A percentile compares a stretch with the other conserved stretches of the same genome.
Conservation (phyloP, 2,888 invertebrate genomes). For the Mesorhabditis spiculigera region DNA sequence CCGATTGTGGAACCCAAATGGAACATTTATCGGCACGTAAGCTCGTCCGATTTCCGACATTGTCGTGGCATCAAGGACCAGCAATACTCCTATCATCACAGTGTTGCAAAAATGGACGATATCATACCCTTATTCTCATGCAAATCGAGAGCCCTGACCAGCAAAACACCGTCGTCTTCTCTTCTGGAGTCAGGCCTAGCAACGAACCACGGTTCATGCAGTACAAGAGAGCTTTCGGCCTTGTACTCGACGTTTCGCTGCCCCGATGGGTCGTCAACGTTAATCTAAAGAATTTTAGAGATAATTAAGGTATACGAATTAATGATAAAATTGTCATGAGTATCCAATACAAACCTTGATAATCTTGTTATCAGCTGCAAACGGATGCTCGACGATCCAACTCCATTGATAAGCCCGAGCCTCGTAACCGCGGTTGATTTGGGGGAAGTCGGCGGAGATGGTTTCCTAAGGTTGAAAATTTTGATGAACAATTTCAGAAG, state of each 20-base stretch:
- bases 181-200: conserved; percentile 47
- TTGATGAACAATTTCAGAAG: too few species aligned
- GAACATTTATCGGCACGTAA: conserved; percentile 54
- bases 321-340: neutral
- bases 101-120: neutral
- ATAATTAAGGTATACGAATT: neutral
- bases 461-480: too few species aligned
- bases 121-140: conserved; percentile 48
- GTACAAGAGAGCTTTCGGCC: conserved; percentile 43
- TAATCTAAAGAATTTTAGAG: conserved; percentile 31
- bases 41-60: conserved; percentile 57
- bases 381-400: conserved; percentile 56
- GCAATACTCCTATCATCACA: conserved; percentile 42
- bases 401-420: conserved; percentile 55
- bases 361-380: conserved; percentile 54
- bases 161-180: conserved; percentile 57
- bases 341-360: conserved; percentile 30
- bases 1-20: conserved; percentile 58
- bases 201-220: conserved; percentile 58
- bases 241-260: conserved; percentile 44
- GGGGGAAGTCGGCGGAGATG: conserved; percentile 55
- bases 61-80: conserved; percentile 52
- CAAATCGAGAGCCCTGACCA: conserved; percentile 51
- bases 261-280: conserved; percentile 55
- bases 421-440: conserved; percentile 55